A percentile compares a stretch with the other conserved stretches of the same genome.
Conservation (phyloP, 1,140 invertebrate species). For the Elysia chlorotica region DNA sequence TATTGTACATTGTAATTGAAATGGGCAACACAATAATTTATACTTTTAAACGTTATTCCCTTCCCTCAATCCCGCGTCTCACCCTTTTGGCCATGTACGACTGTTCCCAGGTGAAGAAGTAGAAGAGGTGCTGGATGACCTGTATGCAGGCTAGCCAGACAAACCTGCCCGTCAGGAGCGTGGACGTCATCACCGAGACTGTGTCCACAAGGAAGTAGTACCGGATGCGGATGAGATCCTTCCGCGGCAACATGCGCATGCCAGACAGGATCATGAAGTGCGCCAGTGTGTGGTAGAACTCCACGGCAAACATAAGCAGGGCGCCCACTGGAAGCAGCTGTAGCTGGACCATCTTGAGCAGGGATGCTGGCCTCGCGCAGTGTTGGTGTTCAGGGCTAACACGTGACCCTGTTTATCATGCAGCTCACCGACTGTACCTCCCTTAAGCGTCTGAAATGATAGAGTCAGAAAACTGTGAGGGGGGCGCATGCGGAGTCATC, state of each 20-base stretch:
- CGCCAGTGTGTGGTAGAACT: slow-evolving; percentile 44
- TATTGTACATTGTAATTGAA: background rate
- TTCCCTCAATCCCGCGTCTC: background rate
- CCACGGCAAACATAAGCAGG: slow-evolving; percentile 28
- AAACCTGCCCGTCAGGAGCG: slow-evolving; percentile 32
- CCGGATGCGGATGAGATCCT: slow-evolving; percentile 45
- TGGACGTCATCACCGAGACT: slow-evolving; percentile 38
- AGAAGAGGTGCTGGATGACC: slow-evolving; percentile 46
- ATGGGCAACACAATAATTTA: background rate
- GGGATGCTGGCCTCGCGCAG: too few species aligned
- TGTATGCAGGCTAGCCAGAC: slow-evolving; percentile 43
- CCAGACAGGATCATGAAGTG: slow-evolving; percentile 42
- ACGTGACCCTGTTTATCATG: too few species aligned
- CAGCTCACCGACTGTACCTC: too few species aligned
- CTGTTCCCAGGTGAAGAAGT: slow-evolving; percentile 48
- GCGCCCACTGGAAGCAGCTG: too few species aligned
- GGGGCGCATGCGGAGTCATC: too few species aligned
- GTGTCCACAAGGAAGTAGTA: slow-evolving; percentile 47
- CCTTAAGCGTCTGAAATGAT: too few species aligned
- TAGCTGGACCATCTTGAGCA: too few species aligned
- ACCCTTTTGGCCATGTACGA: slow-evolving; percentile 45
- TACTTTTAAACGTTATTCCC: background rate
- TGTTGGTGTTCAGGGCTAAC: too few species aligned
- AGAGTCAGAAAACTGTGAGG: too few species aligned
- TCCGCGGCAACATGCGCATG: slow-evolving; percentile 43